Base-by-base conservation (phyloP, 1,140 invertebrate genomes). In the Calliphora vicina region DNA sequence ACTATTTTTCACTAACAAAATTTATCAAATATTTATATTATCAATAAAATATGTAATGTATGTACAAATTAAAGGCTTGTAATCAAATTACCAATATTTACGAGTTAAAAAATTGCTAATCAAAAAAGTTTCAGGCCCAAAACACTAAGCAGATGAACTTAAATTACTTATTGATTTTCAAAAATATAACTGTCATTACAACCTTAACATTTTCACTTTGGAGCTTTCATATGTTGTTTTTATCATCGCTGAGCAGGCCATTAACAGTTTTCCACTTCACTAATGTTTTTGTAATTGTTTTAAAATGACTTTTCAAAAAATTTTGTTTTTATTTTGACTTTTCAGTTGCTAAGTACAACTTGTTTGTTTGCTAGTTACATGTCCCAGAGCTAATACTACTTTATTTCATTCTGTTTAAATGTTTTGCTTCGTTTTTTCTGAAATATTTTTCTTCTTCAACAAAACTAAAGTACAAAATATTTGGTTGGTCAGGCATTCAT, bases 291-390 rank as follows among this genome's bases (percentile, higher is more conserved):
- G 20, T 67, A 67, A 67, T 67, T 23, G 25, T 67, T 67, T 67
- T 67, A 67, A 67, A 67, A 67, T 67, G 61, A 67, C 61, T 67
- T 67, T 67, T 67, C 61, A 67, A n/a, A 57, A 57, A n/a, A 25
- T 23, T 20, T 67, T 67, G 5, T 67, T 50, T 1, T 50, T 50
- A 4, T 50, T 50, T 50, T 50, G 45, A n/a, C 45, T 50, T 50
- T 13, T 1, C 4, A 17, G 45, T 50, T 50, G 12, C 35, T 35
- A 35, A 2, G 1, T 35, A 35, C 35, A 35, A 35, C 1, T 35
- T 35, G 6, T 35, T 35, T 35, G 35, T 35, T 35, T 2, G 15
- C 50, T 2, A 57, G 17, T n/a, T 57, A n/a, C n/a, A 57, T 57
- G 50, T 17, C 50, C 50, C 15, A 57, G n/a, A 17, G 15, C 50